Base-by-base conservation (phyloP, 2,797 vertebrate species). In the Lateolabrax maculatus region DNA sequence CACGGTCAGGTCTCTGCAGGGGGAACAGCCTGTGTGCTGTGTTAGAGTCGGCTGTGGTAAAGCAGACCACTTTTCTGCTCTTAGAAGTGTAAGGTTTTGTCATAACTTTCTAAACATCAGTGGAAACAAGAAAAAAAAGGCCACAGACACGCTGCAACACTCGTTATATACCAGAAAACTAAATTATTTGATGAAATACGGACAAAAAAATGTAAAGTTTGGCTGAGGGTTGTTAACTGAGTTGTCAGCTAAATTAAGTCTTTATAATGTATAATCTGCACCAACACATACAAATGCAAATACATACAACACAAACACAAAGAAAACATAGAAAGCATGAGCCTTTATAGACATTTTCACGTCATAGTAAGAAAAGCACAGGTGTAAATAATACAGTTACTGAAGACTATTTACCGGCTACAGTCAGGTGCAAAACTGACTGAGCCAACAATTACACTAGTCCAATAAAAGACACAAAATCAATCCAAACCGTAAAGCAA, bases 1-100 rank as follows among this genome's bases (percentile, higher is more conserved):
- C 44, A 81, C 53, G 79, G 67, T 84, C 67, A 86, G n/a, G 57
- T 64, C 48, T 66, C 57, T 36, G 66, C 73, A 70, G 36, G 64
- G 36, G 64, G 65, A 19, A 4, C 13, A 1, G 44, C 60, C 67
- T 63, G 60, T 55, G 39, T 29, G 36, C 13, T 29, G 49, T n/a
- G 29, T 9, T n/a, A 5, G 13, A n/a, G 62, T 4, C 29, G 27
- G 64, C 56, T 56, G 72, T 67, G 25, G 15, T 31, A 12, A 46
- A 34, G 67, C 53, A 52, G 58, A 61, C 13, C 51, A 52, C 43
- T 41, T 57, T 34, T 58, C 29, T 48, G 49, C 60, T 2, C 43
- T 63, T 23, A 36, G 7, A 21, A 6, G 5, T 31, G 29, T 66
- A 1, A 41, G n/a, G 41, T 31, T 48, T n/a, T n/a, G 23, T 68